Evolutionary conservation across 2,888 invertebrate genomes (phyloP), one percentile per base, ranked within the genome.

Genomic region (Auanema sp.): DNA sequence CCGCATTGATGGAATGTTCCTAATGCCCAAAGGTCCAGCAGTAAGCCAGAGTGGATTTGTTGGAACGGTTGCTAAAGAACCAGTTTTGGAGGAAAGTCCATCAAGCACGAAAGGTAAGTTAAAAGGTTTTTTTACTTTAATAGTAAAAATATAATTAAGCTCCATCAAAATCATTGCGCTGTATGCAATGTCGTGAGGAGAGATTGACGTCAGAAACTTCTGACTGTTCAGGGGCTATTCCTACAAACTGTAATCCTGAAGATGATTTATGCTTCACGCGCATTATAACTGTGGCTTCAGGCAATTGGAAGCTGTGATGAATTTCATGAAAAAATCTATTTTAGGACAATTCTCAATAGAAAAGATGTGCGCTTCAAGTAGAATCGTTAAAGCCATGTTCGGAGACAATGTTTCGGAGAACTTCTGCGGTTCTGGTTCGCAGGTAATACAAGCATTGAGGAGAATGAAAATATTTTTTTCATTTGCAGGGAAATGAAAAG

Each of bases 351-450:
- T 70, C 44, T 77, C 75, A 11, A 65, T 81, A 42, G 80, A 81
- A 55, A 81, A 81, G 64, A 72, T 75, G 75, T 81, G 81, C 58
- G 74, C 76, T 12, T 66, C 74, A 1, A 72, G 77, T 25, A 71
- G 68, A 47, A 69, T 72, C 11, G 66, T 81, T 1, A 50, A 69
- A 11, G 64, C 69, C 21, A 76, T 79, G 62, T 78, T 75, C 58
- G 78, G 78, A 16, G 71, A 68, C n/a, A 60, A 56, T 3, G 70
- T 70, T 8, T 58, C 65, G 16, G 51, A 63, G 12, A 69, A 72
- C 40, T 75, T 76, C 8, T 79, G 78, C 49, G 73, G 67, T 23
- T 63, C 63, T 3, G 64, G 41, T 47, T 68, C 68, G 16, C 66
- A 71, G 44, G 67, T 57, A 11, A 65, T 64, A 12, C 40, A 61